Evolutionary conservation across 2,113 vertebrate species (phyloP), one percentile per base, ranked within the genome.

Genomic region (Zootoca vivipara): DNA sequence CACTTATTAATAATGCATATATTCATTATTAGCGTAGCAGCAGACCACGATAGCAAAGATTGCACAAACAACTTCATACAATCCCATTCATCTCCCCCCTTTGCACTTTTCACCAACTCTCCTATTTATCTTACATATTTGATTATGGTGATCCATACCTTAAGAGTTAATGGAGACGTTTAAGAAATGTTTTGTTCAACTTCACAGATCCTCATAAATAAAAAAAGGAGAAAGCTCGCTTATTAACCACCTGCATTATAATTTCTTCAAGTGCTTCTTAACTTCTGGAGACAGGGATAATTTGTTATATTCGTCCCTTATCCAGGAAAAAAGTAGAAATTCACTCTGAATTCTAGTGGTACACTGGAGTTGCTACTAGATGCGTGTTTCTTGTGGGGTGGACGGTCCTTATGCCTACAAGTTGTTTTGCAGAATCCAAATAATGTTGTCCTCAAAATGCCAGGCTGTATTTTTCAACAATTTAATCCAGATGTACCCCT

Each of bases 1-100:
- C 89, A 96, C 85, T 93, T 89, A 93, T 95, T 93, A 95, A 95
- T 95, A 92, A 93, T 94, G 93, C 18, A 94, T 93, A 89, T 87
- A 91, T 87, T 96, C 93, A 91, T 95, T 94, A 94, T 92, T 83
- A 69, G 35, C 85, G 85, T 69, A 91, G 89, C 87, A 89, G 87
- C 58, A 70, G 85, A 22, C 9, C 1, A 0, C 5, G 82, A n/a
- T 73, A 38, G 79, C 87, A 90, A 91, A 38, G 13, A 80, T 86
- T 92, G 87, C 75, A 1, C 0, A 67, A 87, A 86, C 78, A 64
- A 87, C 90, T 90, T 24, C 4, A 58, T 52, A 1, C 70, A 52
- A 65, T 0, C n/a, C 77, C 82, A 69, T 67, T 75, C 73, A 42
- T 35, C 46, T 13, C 72, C 52, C 42, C 6, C 72, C 52, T 30